A percentile compares a stretch with the other conserved stretches of the same genome.
phyloP scores from a whole-genome alignment of 1,140 invertebrate species.

The Drosophila tsacasi region DNA sequence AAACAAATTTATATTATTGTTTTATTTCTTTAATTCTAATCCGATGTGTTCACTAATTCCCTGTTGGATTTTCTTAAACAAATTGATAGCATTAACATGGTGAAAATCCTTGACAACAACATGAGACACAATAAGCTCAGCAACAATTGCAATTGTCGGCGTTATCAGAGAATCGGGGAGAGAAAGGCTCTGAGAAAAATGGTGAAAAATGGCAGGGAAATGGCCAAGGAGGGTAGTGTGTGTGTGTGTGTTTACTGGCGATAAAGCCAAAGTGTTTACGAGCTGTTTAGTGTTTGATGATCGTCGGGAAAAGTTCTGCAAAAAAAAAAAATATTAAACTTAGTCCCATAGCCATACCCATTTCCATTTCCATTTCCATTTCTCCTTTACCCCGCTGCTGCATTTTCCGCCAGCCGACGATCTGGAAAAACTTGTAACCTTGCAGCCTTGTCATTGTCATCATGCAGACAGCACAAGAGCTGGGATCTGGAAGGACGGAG shows the following conservation, averaged over 20 bases:
- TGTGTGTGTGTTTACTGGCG: slow-evolving; percentile 16
- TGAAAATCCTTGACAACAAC: slow-evolving; percentile 49
- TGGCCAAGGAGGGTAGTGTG: slow-evolving; percentile 6
- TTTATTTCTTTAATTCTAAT: not conserved
- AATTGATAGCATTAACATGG: slow-evolving; percentile 62
- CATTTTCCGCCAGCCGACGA: slow-evolving; percentile 35
- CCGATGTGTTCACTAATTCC: not conserved
- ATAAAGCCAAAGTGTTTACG: slow-evolving; percentile 81
- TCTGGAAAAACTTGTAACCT: slow-evolving; percentile 83
- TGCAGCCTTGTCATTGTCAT: slow-evolving; percentile 79
- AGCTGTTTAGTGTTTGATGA: slow-evolving; percentile 74
- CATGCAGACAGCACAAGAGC: slow-evolving; percentile 42
- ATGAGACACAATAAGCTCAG: slow-evolving; percentile 28
- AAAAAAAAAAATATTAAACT: not conserved
- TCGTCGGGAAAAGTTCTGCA: slow-evolving; percentile 27
- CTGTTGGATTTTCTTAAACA: slow-evolving; percentile 43
- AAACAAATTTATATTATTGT: not conserved
- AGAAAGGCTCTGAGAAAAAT: not conserved
- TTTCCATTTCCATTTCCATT: slow-evolving; percentile 26
- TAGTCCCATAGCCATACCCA: slow-evolving; percentile 13
- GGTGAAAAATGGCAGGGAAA: slow-evolving; percentile 5
- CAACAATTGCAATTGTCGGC: slow-evolving; percentile 74
- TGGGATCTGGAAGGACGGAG: slow-evolving; percentile 32
- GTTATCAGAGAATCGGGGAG: slow-evolving; percentile 53
- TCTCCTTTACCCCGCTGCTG: not conserved